Evolutionary conservation across 2,888 invertebrate species (phyloP), one percentile per base, ranked within the genome.

Genomic region (Aspidiotus rigidus): DNA sequence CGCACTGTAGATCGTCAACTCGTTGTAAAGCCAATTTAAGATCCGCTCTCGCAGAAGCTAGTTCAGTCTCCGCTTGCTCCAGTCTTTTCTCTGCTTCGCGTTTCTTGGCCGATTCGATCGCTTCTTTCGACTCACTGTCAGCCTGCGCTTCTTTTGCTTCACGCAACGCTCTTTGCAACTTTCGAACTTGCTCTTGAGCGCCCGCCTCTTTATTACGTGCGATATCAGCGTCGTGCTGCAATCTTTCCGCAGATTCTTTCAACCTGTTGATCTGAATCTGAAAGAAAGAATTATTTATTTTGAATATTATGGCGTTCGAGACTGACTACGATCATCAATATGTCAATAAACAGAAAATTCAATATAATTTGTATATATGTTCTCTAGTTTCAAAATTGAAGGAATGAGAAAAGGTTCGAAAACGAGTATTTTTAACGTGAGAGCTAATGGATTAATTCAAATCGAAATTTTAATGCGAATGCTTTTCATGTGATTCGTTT

Each of bases 1-100:
- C 95, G 75, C 90, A 88, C 77, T 95, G 95, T 72, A 97, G 81
- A 76, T 94, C 94, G 61, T 93, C 87, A 74, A 95, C 94, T 71
- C 96, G 83, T 73, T 94, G 86, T 71, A 93, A 83, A 7, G 96
- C 95, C 69, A 95, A 81, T 66, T 93, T 83, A 59, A 96, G 84
- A 79, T 96, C 95, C 78, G 87, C 84, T 76, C 86, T 79, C 57
- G 91, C 83, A 73, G 87, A 83, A 74, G 87, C 79, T 66, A 85
- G 83, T 78, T 90, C 87, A 49, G 87, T 82, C 75, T 88, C 85
- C 64, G 88, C 83, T 40, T 85, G 82, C 71, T 87, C 85, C 64
- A 88, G 82, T 57, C 85, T 83, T 74, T 88, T 86, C 74, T 90
- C 93, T 60, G 91, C 80, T 74, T 91, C 90, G 71, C 86, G 84